These are phyloP conservation scores for Tribolium freemani DNA, from an alignment of 2,888 invertebrate genomes.

Conservation along the genomic window DNA sequence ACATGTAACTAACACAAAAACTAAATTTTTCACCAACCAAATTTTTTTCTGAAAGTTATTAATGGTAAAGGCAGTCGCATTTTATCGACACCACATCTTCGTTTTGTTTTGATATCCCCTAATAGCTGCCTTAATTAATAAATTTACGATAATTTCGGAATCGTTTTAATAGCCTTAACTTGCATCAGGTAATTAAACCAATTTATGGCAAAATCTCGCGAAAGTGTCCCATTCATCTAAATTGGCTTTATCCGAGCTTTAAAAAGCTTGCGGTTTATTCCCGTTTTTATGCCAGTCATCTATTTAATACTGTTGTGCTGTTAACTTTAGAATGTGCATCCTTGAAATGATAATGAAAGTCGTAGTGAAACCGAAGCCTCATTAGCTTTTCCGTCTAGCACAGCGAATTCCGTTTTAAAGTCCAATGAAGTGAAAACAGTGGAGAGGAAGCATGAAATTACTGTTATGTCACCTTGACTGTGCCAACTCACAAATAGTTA, in stretches of 20 bases:
- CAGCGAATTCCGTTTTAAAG: slow-evolving; percentile 48
- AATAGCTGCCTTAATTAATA: background rate
- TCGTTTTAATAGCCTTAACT: background rate
- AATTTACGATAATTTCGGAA: background rate
- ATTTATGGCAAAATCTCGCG: background rate
- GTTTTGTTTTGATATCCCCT: slow-evolving; percentile 13
- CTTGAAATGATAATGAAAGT: slow-evolving; percentile 6
- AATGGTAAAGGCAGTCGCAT: slow-evolving; percentile 10
- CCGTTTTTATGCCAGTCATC: background rate
- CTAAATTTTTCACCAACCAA: too few species aligned
- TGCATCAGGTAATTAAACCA: background rate
- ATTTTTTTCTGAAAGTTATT: background rate
- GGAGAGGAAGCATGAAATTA: slow-evolving; percentile 51
- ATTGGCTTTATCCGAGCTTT: too few species aligned
- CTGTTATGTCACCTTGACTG: slow-evolving; percentile 47
- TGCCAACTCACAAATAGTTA: slow-evolving; percentile 50
- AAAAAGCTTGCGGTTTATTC: too few species aligned
- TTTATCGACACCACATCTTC: slow-evolving; percentile 7
- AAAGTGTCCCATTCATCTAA: background rate
- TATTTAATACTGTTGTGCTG: background rate
- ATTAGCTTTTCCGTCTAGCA: slow-evolving; percentile 20
- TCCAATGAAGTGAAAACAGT: slow-evolving; percentile 52
- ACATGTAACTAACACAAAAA: too few species aligned
- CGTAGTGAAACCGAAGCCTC: slow-evolving; percentile 6
- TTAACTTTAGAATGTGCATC: background rate